Evolutionary conservation across 92 coral and sea anemone genomes (phyloP).

Genomic region (Epizoanthus ramosus): DNA sequence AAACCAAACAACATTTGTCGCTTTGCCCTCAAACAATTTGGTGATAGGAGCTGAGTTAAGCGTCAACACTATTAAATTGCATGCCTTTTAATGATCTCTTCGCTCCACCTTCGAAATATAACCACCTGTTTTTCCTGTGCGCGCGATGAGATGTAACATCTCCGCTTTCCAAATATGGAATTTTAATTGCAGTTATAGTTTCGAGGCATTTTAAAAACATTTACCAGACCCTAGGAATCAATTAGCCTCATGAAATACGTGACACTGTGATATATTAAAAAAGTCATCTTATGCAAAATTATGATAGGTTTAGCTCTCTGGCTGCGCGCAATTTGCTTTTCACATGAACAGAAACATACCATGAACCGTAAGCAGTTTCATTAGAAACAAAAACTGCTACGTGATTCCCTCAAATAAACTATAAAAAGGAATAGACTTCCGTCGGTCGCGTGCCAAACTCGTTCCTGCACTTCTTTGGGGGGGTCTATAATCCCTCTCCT

Average conservation of each 20-base stretch:
- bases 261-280: not conserved
- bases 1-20: constrained; percentile 32
- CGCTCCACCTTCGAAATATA: not conserved
- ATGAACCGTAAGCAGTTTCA: not conserved
- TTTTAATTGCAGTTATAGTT: constrained; percentile 47
- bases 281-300: not conserved
- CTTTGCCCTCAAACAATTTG: constrained; percentile 35
- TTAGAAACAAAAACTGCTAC: not conserved
- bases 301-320: constrained; percentile 10
- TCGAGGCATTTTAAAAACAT: constrained; percentile 42
- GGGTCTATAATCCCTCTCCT: constrained; percentile 35
- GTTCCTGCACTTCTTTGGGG: constrained; percentile 38
- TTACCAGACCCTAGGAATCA: constrained; percentile 47
- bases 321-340: not conserved
- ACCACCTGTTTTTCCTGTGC: constrained; percentile 19
- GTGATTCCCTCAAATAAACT: constrained; percentile 7
- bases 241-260: constrained; percentile 48
- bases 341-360: not conserved
- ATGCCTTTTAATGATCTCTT: constrained; percentile 24
- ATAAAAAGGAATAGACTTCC: constrained; percentile 9
- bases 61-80: constrained; percentile 31
- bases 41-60: constrained; percentile 23
- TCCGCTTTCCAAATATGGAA: constrained; percentile 46
- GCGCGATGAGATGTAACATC: not conserved
- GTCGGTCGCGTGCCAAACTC: constrained; percentile 35